Conservation (phyloP, 2,888 invertebrate species). For the Clusia tigrina region DNA sequence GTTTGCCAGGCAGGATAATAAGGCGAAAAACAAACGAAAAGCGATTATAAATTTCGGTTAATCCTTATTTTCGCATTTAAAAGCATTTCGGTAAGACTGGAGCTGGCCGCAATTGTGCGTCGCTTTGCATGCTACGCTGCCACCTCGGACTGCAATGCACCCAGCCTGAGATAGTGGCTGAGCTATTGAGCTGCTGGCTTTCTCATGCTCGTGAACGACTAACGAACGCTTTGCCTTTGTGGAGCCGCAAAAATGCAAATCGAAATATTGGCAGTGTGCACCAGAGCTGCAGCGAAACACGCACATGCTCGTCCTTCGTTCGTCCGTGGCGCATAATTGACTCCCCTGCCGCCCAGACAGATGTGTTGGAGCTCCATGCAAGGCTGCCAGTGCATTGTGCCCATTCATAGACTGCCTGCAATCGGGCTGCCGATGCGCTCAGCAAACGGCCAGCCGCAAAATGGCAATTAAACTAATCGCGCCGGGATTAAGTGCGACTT, state of each 20-base stretch:
- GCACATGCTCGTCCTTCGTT: not conserved
- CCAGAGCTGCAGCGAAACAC: not conserved
- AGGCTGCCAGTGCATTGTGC: not conserved
- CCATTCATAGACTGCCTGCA: constrained; percentile 18
- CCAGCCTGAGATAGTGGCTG: not conserved
- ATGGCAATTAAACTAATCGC: constrained; percentile 65
- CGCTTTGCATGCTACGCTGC: not conserved
- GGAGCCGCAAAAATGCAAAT: constrained; percentile 48
- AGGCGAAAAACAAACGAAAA: constrained; percentile 38
- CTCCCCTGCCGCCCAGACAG: constrained; percentile 22
- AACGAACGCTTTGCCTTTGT: no score
- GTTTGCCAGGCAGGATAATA: constrained; percentile 18
- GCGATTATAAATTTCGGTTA: constrained; percentile 64
- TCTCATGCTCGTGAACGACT: not conserved
- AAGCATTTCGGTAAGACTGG: constrained; percentile 9
- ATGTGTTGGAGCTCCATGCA: no score
- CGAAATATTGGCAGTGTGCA: constrained; percentile 25
- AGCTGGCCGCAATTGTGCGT: not conserved
- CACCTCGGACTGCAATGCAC: not conserved
- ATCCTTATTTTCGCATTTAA: constrained; percentile 59
- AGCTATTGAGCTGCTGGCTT: not conserved
- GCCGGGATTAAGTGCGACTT: constrained; percentile 60
- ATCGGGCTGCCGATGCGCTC: constrained; percentile 25
- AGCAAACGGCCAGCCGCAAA: constrained; percentile 25
- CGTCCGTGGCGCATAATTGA: constrained; percentile 43